Evolutionary conservation across 2,888 invertebrate species (phyloP).

Genomic region (Meteorus colon): DNA sequence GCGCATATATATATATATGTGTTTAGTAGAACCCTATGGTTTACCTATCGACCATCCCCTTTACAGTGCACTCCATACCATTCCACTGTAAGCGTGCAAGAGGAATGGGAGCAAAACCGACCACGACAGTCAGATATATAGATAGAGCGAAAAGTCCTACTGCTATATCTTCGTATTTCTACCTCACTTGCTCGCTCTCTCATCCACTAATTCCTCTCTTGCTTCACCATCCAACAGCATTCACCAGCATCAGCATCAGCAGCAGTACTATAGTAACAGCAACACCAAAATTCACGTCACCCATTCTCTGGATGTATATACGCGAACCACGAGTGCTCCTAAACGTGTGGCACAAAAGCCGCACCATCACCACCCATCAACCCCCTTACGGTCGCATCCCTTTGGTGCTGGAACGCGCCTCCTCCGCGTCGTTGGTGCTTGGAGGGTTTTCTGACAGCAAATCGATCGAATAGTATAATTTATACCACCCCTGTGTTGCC

Average conservation of each 20-base stretch:
- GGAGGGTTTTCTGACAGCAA: conserved; percentile 72
- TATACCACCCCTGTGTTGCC: conserved; percentile 71
- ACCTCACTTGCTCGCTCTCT: conserved; percentile 33
- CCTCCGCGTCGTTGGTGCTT: conserved; percentile 50
- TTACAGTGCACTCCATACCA: conserved; percentile 29
- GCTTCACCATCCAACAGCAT: conserved; percentile 37
- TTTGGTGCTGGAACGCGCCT: conserved; percentile 50
- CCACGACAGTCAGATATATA: conserved; percentile 2
- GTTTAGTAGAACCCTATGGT: conserved; percentile 50
- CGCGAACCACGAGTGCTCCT: conserved; percentile 53
- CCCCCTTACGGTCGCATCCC: conserved; percentile 50
- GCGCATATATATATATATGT: not conserved
- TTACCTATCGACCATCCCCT: conserved; percentile 46
- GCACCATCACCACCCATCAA: conserved; percentile 44
- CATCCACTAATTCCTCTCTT: conserved; percentile 39
- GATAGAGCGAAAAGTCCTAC: conserved; percentile 12
- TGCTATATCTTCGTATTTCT: conserved; percentile 42
- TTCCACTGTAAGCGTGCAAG: conserved; percentile 28
- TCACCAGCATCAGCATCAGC: conserved; percentile 25
- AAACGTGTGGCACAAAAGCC: conserved; percentile 48
- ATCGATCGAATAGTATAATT: conserved; percentile 74
- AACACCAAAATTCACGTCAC: conserved; percentile 51
- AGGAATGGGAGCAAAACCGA: conserved; percentile 30
- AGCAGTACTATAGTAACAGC: conserved; percentile 1
- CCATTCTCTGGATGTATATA: conserved; percentile 29